A percentile compares a stretch with the other conserved stretches of the same genome.
These are phyloP conservation scores for Cantharis flavilabris DNA, from an alignment of 2,888 invertebrate species.

Conservation along the genomic window DNA sequence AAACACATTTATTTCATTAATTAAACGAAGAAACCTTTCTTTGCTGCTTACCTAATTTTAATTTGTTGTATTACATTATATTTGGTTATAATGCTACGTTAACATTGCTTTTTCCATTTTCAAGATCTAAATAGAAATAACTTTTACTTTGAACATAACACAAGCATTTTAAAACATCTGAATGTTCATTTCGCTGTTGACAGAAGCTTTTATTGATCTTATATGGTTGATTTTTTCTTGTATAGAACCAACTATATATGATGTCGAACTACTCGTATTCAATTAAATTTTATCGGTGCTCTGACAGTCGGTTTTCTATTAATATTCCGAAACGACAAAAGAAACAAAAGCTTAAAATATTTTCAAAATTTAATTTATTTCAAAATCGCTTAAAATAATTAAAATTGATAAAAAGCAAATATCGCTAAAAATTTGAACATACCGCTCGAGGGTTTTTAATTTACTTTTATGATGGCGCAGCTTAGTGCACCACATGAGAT, in stretches of 20 bases:
- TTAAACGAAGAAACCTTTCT: too few relatives aligned
- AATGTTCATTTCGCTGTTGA: not conserved
- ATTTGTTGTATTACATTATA: not conserved
- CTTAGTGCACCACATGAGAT: not conserved
- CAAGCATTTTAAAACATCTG: not conserved
- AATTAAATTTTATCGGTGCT: constrained; percentile 1
- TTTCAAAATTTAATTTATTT: not conserved
- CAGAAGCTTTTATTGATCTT: not conserved
- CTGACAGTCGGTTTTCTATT: not conserved
- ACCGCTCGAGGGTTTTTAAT: not conserved
- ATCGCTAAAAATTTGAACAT: not conserved
- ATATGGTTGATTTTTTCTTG: not conserved
- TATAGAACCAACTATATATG: not conserved
- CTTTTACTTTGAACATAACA: not conserved
- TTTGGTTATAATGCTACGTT: not conserved
- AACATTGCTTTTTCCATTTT: not conserved
- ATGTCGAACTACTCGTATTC: not conserved
- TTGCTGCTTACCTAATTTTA: too few relatives aligned
- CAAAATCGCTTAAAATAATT: not conserved
- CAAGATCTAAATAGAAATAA: not conserved
- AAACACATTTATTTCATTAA: too few relatives aligned
- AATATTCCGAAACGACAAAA: not conserved
- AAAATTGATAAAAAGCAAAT: not conserved
- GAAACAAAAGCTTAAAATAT: not conserved
- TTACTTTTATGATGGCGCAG: not conserved